A percentile compares a stretch with the other conserved stretches of the same genome.
These are phyloP conservation scores for Heteromyza rotundicornis DNA, from an alignment of 2,888 invertebrate genomes.

Conservation along the genomic window DNA sequence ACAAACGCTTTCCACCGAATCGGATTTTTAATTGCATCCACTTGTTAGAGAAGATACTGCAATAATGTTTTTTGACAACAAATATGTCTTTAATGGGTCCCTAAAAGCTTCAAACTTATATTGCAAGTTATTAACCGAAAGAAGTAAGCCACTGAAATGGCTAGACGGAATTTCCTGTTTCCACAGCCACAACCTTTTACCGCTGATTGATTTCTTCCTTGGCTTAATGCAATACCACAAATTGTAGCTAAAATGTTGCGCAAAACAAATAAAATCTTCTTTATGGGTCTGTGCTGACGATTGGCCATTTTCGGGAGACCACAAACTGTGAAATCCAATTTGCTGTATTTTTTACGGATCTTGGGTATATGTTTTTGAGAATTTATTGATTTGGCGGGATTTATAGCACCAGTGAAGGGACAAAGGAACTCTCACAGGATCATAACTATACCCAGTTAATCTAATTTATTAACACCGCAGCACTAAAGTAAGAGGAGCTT, in stretches of 20 bases:
- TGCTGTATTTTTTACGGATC: constrained; percentile 17
- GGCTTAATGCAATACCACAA: not conserved
- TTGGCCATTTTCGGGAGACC: constrained; percentile 28
- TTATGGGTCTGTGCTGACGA: not conserved
- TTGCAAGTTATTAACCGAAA: too few species aligned
- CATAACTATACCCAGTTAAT: not conserved
- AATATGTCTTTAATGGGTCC: too few species aligned
- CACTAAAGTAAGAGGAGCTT: not conserved
- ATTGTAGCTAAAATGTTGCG: not conserved
- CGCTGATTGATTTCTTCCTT: too few species aligned
- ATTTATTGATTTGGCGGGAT: constrained; percentile 14
- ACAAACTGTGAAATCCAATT: constrained; percentile 41
- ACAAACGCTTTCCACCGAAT: too few species aligned
- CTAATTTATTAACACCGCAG: not conserved
- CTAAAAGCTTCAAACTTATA: too few species aligned
- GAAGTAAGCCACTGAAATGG: too few species aligned
- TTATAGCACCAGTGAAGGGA: not conserved
- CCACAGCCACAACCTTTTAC: too few species aligned
- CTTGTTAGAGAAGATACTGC: too few species aligned
- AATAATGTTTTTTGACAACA: too few species aligned
- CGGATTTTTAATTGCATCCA: too few species aligned
- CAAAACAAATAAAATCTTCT: not conserved
- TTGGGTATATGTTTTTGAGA: not conserved
- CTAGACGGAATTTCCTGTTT: too few species aligned
- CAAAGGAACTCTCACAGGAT: not conserved